Conservation (phyloP, 2,888 invertebrate genomes). For the Melinaea menophilus region DNA sequence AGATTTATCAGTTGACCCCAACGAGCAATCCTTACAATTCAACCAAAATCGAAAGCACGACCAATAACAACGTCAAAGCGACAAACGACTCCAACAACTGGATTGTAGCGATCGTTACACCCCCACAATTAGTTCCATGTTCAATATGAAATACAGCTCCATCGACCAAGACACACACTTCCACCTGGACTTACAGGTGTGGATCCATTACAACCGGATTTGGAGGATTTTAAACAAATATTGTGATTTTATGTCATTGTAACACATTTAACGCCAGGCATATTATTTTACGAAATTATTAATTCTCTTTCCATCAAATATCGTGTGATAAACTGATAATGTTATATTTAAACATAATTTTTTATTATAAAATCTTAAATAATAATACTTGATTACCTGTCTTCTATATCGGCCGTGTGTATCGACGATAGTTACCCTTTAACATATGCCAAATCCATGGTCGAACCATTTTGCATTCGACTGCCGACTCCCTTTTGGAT, state of each 20-base stretch:
- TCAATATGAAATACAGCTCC: constrained; percentile 71
- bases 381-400: constrained; percentile 1
- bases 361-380: too few species aligned
- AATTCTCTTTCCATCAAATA: too few species aligned
- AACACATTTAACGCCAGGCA: too few species aligned
- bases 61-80: constrained; percentile 41
- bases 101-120: constrained; percentile 54
- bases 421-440: constrained; percentile 64
- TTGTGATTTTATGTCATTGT: too few species aligned
- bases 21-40: background rate
- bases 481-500: constrained; percentile 71
- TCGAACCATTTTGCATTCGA: constrained; percentile 75
- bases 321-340: too few species aligned
- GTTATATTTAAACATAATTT: constrained; percentile 12
- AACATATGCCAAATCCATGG: constrained; percentile 78
- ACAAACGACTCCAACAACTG: constrained; percentile 56
- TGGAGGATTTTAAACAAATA: too few species aligned
- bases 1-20: too few species aligned
- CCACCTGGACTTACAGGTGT: constrained; percentile 49
- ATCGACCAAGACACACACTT: constrained; percentile 72
- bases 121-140: constrained; percentile 65
- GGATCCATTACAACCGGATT: too few species aligned
- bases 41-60: constrained; percentile 17
- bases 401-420: constrained; percentile 41
- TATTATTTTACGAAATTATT: too few species aligned